phyloP scores from a whole-genome alignment of 2,797 vertebrate species.

The Syngnathus acus region DNA sequence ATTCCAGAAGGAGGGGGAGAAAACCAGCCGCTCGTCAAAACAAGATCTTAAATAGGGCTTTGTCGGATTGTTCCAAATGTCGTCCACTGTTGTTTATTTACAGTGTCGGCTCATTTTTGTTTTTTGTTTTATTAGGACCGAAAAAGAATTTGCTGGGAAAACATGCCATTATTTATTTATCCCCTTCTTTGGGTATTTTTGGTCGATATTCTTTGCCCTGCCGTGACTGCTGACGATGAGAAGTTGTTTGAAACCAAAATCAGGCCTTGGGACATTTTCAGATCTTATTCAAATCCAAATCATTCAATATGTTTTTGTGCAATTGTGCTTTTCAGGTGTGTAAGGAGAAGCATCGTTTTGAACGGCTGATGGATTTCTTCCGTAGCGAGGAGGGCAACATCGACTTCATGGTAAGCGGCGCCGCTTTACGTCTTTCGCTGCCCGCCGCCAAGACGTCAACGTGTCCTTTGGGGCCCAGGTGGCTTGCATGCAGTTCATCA shows the following conservation, averaged over 20 bases:
- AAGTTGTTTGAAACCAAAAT: not conserved
- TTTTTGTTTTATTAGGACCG: conserved; percentile 10
- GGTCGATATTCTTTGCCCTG: not conserved
- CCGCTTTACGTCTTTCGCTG: not conserved
- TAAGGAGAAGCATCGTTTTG: conserved; percentile 93
- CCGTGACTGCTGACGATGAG: not conserved
- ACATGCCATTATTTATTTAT: conserved; percentile 1
- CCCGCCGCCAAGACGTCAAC: not conserved
- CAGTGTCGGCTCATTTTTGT: not conserved
- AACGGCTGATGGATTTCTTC: conserved; percentile 96
- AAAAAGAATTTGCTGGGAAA: not conserved
- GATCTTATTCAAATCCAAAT: not conserved
- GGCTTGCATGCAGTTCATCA: conserved; percentile 98
- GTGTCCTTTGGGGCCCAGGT: conserved; percentile 65
- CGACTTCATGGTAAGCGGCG: conserved; percentile 85
- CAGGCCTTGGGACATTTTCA: too few species aligned
- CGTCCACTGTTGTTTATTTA: conserved; percentile 11
- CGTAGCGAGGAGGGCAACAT: conserved; percentile 93
- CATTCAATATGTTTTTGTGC: not conserved
- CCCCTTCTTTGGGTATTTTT: not conserved
- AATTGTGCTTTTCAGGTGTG: conserved; percentile 75
- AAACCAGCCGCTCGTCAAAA: conserved; percentile 34
- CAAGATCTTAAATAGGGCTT: conserved; percentile 8
- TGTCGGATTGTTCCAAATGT: too few species aligned
- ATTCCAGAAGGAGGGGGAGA: conserved; percentile 41